A percentile compares a stretch with the other conserved stretches of the same genome.
Evolutionary conservation across 37 sponge, comb jelly and placozoan genomes (phyloP).

Genomic region (Halichondria panicea): DNA sequence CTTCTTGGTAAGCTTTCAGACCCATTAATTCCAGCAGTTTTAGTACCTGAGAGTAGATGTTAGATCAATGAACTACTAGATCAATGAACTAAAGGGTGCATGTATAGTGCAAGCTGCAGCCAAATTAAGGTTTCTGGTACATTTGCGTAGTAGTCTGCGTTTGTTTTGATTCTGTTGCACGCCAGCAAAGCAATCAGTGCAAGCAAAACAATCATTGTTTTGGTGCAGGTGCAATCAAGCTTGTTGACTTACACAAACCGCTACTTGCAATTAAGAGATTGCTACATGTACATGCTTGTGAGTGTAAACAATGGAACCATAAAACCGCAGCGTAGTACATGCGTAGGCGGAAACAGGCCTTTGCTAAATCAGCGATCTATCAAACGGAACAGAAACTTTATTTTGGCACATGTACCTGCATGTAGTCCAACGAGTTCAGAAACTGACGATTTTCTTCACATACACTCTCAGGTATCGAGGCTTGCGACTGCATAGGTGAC

Average conservation of each 20-base stretch:
- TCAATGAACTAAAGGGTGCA: background rate
- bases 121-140: too few relatives aligned
- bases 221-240: too few relatives aligned
- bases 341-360: too few relatives aligned
- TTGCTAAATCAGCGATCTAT: background rate
- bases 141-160: background rate
- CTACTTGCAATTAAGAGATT: background rate
- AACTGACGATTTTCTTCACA: conserved; percentile 13
- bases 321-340: too few relatives aligned
- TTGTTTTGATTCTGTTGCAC: too few relatives aligned
- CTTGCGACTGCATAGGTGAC: conserved; percentile 5
- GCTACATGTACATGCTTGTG: background rate
- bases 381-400: background rate
- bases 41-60: background rate
- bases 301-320: background rate
- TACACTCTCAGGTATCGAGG: background rate
- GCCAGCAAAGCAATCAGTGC: too few relatives aligned
- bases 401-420: conserved; percentile 24
- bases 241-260: too few relatives aligned
- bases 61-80: background rate
- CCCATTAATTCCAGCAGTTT: conserved; percentile 33
- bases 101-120: too few relatives aligned
- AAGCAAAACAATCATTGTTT: too few relatives aligned
- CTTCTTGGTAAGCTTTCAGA: conserved; percentile 5
- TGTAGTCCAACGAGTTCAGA: conserved; percentile 8